phyloP scores from a whole-genome alignment of 2,888 invertebrate species.

The Chrysodeixis includens region DNA sequence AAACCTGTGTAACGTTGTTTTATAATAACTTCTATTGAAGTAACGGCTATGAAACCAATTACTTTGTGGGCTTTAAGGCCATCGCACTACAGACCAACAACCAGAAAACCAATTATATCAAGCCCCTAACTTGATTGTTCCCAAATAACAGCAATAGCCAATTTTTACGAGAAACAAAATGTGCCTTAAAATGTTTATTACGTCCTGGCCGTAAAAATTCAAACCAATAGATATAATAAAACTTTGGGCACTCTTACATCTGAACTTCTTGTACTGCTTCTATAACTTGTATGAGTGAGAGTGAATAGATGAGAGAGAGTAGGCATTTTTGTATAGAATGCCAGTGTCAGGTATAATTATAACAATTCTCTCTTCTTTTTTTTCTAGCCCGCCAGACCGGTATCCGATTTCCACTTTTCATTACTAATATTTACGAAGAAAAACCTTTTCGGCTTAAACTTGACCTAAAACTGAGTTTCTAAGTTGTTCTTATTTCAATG shows the following conservation, averaged over 20 bases:
- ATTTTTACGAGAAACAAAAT: constrained; percentile 38
- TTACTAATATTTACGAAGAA: no score
- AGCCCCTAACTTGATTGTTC: constrained; percentile 36
- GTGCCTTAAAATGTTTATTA: constrained; percentile 36
- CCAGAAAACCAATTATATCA: constrained; percentile 29
- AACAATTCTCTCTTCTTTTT: no score
- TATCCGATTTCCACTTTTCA: no score
- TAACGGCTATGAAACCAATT: not conserved
- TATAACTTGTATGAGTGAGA: no score
- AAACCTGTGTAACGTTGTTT: no score
- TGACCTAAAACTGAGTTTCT: not conserved
- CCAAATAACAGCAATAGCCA: constrained; percentile 22
- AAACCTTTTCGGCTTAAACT: not conserved
- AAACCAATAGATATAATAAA: constrained; percentile 29
- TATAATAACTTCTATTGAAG: not conserved
- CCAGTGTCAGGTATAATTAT: no score
- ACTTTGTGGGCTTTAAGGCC: constrained; percentile 1
- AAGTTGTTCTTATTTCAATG: not conserved
- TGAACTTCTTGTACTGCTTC: not conserved
- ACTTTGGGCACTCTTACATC: constrained; percentile 14
- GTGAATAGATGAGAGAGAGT: no score
- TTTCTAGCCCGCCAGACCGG: no score
- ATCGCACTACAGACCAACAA: constrained; percentile 14
- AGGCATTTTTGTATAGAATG: no score
- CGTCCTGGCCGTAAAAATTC: constrained; percentile 22